phyloP scores from a whole-genome alignment of 1,140 invertebrate genomes.

The Cyclargus thomasi region DNA sequence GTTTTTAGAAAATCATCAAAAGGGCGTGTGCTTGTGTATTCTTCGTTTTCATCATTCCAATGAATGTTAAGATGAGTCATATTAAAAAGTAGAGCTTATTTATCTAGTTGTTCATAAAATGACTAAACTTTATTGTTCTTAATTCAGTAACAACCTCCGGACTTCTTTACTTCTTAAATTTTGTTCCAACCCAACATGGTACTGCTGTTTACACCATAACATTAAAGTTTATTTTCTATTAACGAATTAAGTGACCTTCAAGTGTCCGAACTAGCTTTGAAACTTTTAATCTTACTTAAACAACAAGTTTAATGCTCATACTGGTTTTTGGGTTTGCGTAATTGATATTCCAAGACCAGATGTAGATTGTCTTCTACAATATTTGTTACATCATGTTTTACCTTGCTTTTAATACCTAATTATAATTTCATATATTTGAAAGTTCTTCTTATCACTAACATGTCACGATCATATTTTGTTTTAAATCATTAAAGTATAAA shows the following conservation, averaged over 20 bases:
- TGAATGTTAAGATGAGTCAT: neutral
- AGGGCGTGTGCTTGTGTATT: slow-evolving; percentile 20
- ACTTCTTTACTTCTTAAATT: neutral
- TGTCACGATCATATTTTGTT: slow-evolving; percentile 10
- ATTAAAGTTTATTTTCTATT: neutral
- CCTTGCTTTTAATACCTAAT: slow-evolving; percentile 7
- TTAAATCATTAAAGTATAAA: slow-evolving; percentile 2
- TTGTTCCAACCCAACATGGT: neutral
- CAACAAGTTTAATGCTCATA: slow-evolving; percentile 7
- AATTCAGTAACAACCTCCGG: too few relatives aligned
- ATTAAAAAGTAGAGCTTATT: too few relatives aligned
- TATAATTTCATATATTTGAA: slow-evolving; percentile 13
- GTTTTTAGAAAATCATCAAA: slow-evolving; percentile 35
- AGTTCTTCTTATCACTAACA: slow-evolving; percentile 13
- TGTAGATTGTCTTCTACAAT: slow-evolving; percentile 7
- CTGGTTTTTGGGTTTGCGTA: slow-evolving; percentile 10
- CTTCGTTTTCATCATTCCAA: neutral
- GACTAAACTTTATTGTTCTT: too few relatives aligned
- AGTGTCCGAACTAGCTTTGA: neutral
- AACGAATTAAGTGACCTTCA: neutral
- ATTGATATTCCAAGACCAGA: slow-evolving; percentile 3
- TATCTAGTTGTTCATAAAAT: too few relatives aligned
- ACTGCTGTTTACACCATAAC: neutral
- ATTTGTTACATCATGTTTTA: slow-evolving; percentile 11
- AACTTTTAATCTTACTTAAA: slow-evolving; percentile 1